Base-by-base conservation (phyloP, 2,797 vertebrate genomes). In the Meriones psammophilus region DNA sequence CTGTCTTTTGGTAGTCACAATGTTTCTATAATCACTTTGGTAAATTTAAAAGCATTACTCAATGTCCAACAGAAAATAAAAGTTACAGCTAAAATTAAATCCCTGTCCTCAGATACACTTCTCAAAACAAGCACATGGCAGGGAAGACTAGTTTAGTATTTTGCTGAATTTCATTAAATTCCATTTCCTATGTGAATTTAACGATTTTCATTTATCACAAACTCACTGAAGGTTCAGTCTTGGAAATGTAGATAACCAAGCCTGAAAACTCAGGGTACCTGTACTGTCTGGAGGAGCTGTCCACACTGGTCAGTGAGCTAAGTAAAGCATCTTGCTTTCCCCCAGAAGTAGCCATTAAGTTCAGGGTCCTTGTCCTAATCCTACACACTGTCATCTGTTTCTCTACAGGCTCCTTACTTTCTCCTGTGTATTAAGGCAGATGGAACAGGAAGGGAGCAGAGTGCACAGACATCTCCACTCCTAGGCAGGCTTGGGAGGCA, bases 11-110 rank as follows among this genome's bases (percentile, higher is more conserved):
- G 14, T n/a, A 86, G 28, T 56, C 39, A 1, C n/a, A 28, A 0
- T n/a, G 20, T 58, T 54, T 36, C n/a, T 39, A 12, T 13, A 76
- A 58, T 76, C 22, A 36, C 14, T 89, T 54, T 13, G n/a, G 9
- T 77, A 54, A 86, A 81, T 74, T 81, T 73, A 36, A 91, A 94
- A 22, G 60, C 46, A 36, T 10, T 56, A 71, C 68, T 64, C 91
- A 78, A 93, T 93, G 56, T 77, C 58, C 46, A 93, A 3, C 56
- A 66, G 54, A 69, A 66, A 86, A 85, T 18, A 92, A 83, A 50
- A 81, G 30, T 76, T 46, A 46, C 17, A 28, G 18, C 28, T 66
- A 80, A 89, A 36, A 73, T 46, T 10, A 87, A 60, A 90, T 88
- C 76, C 76, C 14, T 26, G 79, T 42, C 36, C 60, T 96, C 73